Conservation (phyloP, 2,888 invertebrate genomes). For the Ptycholaimellus sp. region DNA sequence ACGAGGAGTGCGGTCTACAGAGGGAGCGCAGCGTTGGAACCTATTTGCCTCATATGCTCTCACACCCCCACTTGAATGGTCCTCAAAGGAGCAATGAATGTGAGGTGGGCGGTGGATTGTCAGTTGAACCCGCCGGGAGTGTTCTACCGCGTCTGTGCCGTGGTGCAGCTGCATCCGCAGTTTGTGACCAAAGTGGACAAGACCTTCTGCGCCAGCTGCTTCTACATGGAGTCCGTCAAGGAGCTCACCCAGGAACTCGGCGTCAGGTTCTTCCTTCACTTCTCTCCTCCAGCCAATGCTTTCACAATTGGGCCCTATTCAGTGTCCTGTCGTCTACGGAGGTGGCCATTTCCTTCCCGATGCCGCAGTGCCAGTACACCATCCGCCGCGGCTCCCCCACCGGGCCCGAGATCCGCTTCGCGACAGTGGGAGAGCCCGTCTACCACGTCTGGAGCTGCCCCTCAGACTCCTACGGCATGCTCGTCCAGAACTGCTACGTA, state of each 20-base stretch:
- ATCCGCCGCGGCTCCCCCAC: conserved; percentile 11
- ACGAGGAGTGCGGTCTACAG: conserved; percentile 2
- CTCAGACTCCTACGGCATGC: conserved; percentile 18
- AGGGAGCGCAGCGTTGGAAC: conserved; percentile 1
- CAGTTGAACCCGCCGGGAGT: conserved; percentile 17
- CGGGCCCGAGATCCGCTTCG: conserved; percentile 20
- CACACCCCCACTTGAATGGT: neutral
- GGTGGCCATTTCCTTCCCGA: neutral
- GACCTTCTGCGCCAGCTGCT: conserved; percentile 23
- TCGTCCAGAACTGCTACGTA: conserved; percentile 25
- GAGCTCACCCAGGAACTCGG: conserved; percentile 18
- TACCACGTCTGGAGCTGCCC: conserved; percentile 23
- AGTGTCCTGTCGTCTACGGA: conserved; percentile 1
- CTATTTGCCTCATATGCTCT: neutral
- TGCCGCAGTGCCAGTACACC: too few relatives aligned
- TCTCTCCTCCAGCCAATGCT: neutral
- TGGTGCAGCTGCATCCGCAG: conserved; percentile 22
- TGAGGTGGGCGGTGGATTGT: neutral
- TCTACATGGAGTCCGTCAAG: conserved; percentile 19
- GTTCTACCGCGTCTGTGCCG: conserved; percentile 18
- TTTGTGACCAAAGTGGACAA: conserved; percentile 24
- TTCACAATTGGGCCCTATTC: neutral
- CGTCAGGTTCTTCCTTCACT: conserved; percentile 11
- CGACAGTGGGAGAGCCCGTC: conserved; percentile 20
- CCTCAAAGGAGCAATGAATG: neutral